A percentile compares a stretch with the other conserved stretches of the same genome.
Evolutionary conservation across 2,113 vertebrate genomes (phyloP).

Genomic region (Oryzias javanicus): DNA sequence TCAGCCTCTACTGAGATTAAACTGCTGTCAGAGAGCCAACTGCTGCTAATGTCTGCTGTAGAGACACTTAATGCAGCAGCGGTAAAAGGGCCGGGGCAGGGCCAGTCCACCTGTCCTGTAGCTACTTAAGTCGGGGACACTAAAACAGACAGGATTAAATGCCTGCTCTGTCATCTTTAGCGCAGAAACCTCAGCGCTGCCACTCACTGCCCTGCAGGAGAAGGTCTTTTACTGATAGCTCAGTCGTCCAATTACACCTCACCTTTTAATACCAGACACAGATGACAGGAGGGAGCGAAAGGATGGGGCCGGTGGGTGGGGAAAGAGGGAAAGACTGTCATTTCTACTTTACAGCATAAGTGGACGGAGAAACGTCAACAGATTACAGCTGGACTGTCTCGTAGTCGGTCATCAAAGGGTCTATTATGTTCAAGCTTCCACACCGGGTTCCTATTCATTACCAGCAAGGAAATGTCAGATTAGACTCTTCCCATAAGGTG

Average conservation of each 20-base stretch:
- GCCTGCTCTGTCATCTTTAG: conserved; percentile 64
- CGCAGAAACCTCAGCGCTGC: conserved; percentile 42
- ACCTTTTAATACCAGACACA: conserved; percentile 69
- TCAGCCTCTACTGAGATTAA: conserved; percentile 83
- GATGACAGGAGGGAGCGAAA: conserved; percentile 63
- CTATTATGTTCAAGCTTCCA: conserved; percentile 16
- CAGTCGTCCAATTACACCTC: conserved; percentile 74
- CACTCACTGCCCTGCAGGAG: conserved; percentile 49
- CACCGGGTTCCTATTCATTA: conserved; percentile 4
- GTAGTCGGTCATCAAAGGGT: no score
- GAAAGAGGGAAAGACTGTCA: conserved; percentile 28
- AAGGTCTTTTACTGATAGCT: conserved; percentile 68
- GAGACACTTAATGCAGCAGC: conserved; percentile 73
- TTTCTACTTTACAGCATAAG: conserved; percentile 32
- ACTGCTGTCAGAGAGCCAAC: conserved; percentile 93
- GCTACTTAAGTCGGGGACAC: conserved; percentile 86
- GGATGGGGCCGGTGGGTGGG: conserved; percentile 27
- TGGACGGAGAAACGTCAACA: conserved; percentile 33
- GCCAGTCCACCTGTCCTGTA: conserved; percentile 81
- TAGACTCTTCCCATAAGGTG: conserved; percentile 13
- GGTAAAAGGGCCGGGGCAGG: conserved; percentile 84
- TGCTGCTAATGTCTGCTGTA: conserved; percentile 84
- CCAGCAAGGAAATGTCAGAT: conserved; percentile 16
- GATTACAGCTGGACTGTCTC: conserved; percentile 4
- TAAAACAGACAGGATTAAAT: conserved; percentile 86